Evolutionary conservation across 1,140 invertebrate genomes (phyloP).

Genomic region (Dendrolimus punctatus): DNA sequence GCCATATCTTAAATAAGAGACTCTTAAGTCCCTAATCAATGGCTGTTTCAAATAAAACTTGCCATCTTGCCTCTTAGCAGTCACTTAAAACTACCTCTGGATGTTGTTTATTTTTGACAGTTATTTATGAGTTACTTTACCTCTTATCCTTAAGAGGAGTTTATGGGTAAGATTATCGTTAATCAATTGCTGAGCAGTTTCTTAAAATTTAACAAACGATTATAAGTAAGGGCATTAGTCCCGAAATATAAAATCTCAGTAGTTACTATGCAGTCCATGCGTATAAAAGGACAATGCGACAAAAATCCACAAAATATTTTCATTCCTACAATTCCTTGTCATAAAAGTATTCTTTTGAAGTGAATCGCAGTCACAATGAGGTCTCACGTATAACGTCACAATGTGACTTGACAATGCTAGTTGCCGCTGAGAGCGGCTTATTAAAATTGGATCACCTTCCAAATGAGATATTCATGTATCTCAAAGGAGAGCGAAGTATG

Average conservation of each 20-base stretch:
- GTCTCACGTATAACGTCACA: slow-evolving; percentile 20
- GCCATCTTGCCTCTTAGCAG: too few relatives aligned
- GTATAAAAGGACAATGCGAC: slow-evolving; percentile 15
- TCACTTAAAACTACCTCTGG: too few relatives aligned
- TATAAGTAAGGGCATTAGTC: slow-evolving; percentile 10
- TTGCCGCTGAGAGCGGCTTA: slow-evolving; percentile 29
- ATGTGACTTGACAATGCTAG: slow-evolving; percentile 33
- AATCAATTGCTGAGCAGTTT: too few relatives aligned
- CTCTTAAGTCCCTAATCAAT: too few relatives aligned
- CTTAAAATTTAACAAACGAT: slow-evolving; percentile 8
- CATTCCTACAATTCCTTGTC: slow-evolving; percentile 17
- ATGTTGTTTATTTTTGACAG: too few relatives aligned
- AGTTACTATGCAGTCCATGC: slow-evolving; percentile 4
- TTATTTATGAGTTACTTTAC: too few relatives aligned
- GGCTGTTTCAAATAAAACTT: too few relatives aligned
- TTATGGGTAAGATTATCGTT: too few relatives aligned
- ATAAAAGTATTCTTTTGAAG: slow-evolving; percentile 26
- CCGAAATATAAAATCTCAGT: slow-evolving; percentile 13
- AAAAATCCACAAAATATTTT: slow-evolving; percentile 23
- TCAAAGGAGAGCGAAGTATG: not conserved
- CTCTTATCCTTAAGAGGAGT: too few relatives aligned
- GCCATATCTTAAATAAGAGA: too few relatives aligned
- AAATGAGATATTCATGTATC: slow-evolving; percentile 26
- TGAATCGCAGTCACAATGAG: slow-evolving; percentile 25
- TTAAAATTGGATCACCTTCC: slow-evolving; percentile 34